Conservation (phyloP, 2,888 invertebrate genomes). For the Torymus tubicola region DNA sequence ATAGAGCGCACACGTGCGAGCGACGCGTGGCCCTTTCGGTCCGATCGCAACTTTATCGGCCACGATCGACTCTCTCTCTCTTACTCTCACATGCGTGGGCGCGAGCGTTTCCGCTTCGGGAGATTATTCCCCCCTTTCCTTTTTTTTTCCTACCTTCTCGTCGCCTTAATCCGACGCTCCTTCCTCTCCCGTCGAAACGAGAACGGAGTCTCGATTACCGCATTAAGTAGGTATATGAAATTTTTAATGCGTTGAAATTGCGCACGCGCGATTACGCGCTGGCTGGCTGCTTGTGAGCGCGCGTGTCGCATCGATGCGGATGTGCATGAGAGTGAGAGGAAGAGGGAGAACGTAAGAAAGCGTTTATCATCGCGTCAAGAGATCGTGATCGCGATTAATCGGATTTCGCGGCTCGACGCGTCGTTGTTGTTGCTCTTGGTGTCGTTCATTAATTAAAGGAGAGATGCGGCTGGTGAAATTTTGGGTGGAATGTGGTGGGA, state of each 20-base stretch:
- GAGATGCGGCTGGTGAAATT: too few species aligned
- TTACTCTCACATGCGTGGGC: constrained; percentile 41
- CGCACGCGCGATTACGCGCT: neutral
- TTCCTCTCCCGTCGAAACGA: neutral
- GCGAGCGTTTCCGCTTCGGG: constrained; percentile 52
- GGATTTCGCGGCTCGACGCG: constrained; percentile 10
- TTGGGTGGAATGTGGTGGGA: too few species aligned
- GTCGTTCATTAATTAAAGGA: constrained; percentile 14
- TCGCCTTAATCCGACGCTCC: neutral
- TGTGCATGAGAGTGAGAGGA: neutral
- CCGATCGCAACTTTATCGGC: constrained; percentile 48
- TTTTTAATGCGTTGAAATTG: constrained; percentile 28
- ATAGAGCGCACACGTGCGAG: constrained; percentile 10
- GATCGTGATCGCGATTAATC: constrained; percentile 19
- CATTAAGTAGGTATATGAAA: constrained; percentile 17
- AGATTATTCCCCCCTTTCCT: constrained; percentile 21
- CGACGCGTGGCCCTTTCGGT: constrained; percentile 49
- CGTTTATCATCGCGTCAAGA: neutral
- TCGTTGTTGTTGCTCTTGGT: too few species aligned
- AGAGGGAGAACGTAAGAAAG: neutral
- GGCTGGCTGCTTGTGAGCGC: neutral
- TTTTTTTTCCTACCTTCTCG: neutral
- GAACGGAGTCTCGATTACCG: constrained; percentile 25
- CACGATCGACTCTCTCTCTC: constrained; percentile 37
- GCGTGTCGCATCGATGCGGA: too few species aligned